phyloP scores from a whole-genome alignment of 1,140 invertebrate genomes.

The Drosophila trapezifrons region DNA sequence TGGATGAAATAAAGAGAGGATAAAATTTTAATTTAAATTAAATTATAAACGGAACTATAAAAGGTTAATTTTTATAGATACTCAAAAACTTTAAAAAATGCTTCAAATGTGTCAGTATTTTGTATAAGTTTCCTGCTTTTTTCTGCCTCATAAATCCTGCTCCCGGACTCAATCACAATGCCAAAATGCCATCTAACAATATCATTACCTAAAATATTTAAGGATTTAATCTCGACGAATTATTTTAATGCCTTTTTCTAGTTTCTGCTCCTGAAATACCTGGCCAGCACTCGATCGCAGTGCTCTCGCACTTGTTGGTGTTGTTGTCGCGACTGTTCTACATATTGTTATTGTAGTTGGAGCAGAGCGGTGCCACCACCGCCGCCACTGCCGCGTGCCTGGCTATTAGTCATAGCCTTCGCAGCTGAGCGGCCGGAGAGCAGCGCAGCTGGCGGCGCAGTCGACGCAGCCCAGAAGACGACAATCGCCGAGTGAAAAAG shows the following conservation, averaged over 20 bases:
- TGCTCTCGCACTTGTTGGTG: slow-evolving; percentile 61
- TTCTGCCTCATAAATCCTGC: no score
- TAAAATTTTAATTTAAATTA: no score
- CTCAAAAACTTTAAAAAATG: no score
- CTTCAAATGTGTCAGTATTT: no score
- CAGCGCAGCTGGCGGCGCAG: slow-evolving; percentile 37
- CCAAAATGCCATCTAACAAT: not conserved
- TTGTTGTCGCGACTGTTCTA: slow-evolving; percentile 62
- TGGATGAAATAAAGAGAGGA: no score
- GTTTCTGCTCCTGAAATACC: slow-evolving; percentile 32
- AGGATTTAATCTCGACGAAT: no score
- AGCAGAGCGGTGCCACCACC: slow-evolving; percentile 13
- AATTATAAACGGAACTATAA: no score
- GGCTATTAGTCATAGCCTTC: slow-evolving; percentile 70
- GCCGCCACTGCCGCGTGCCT: slow-evolving; percentile 62
- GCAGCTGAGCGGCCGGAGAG: slow-evolving; percentile 13
- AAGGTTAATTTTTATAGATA: no score
- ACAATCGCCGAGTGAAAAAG: slow-evolving; percentile 35
- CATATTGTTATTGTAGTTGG: slow-evolving; percentile 79
- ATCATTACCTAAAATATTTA: not conserved
- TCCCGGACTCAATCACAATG: no score
- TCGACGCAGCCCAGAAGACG: slow-evolving; percentile 76
- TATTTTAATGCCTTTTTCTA: not conserved
- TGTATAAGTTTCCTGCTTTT: no score
- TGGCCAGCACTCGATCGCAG: slow-evolving; percentile 12